These are phyloP conservation scores for Anomalospiza imberbis DNA, from an alignment of 2,797 vertebrate species.

Conservation along the genomic window DNA sequence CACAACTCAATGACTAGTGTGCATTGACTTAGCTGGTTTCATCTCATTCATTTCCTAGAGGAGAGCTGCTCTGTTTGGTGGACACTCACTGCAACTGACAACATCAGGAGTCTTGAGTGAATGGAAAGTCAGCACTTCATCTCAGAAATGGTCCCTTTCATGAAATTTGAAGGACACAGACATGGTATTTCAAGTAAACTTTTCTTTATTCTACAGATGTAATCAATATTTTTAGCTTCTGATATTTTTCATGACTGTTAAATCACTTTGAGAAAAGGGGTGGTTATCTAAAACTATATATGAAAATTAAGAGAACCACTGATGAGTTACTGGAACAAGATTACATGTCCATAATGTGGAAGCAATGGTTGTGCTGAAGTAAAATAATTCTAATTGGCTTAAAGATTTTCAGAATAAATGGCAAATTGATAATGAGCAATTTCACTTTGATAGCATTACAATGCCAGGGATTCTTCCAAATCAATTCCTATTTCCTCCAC, in stretches of 20 bases:
- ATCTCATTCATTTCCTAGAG: neutral
- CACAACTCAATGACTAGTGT: neutral
- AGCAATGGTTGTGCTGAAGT: neutral
- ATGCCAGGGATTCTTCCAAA: slow-evolving; percentile 29
- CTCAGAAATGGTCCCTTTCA: neutral
- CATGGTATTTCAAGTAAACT: neutral
- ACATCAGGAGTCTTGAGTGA: neutral
- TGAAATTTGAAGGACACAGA: neutral
- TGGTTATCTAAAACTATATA: neutral
- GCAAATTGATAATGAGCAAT: slow-evolving; percentile 53
- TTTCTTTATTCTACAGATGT: neutral
- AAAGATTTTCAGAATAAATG: slow-evolving; percentile 45
- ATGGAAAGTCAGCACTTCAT: neutral
- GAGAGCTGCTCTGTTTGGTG: neutral
- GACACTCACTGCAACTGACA: neutral
- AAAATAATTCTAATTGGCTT: slow-evolving; percentile 44
- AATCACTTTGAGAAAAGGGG: neutral
- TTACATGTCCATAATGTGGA: neutral
- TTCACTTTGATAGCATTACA: neutral
- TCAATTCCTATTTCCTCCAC: slow-evolving; percentile 52
- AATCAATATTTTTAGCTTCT: neutral
- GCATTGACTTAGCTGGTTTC: neutral
- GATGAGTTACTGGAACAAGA: neutral
- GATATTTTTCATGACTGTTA: neutral
- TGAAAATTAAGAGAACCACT: neutral